Percentiles rank a stretch among this genome's conserved stretches.
Evolutionary conservation across 1,140 invertebrate species (phyloP).

Genomic region (Drosophila ficusphila): DNA sequence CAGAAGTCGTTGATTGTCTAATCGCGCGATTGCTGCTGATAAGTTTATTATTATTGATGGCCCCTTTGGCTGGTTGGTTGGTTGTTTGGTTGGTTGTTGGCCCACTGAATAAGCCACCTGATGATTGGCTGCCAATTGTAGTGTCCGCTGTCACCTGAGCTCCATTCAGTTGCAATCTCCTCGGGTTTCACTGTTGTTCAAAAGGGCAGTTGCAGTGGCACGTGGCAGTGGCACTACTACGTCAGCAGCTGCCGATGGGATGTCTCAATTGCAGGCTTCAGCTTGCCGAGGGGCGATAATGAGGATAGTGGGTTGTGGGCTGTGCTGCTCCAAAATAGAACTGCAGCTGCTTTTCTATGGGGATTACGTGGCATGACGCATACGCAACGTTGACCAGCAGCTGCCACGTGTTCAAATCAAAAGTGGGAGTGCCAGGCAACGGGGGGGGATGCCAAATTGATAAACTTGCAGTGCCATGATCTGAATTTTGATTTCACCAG

Average conservation of each 20-base stretch:
- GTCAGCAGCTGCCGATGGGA: slow-evolving; percentile 8
- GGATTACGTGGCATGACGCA: slow-evolving; percentile 50
- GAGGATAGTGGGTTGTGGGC: background rate
- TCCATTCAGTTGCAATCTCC: background rate
- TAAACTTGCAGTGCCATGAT: slow-evolving; percentile 52
- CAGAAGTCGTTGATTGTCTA: background rate
- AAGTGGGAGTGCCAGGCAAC: background rate
- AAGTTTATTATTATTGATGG: slow-evolving; percentile 7
- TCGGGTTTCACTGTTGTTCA: slow-evolving; percentile 5
- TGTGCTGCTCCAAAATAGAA: slow-evolving; percentile 23
- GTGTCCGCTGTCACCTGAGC: slow-evolving; percentile 1
- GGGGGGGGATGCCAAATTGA: slow-evolving; percentile 27
- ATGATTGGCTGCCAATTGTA: slow-evolving; percentile 14
- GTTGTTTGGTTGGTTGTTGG: no score
- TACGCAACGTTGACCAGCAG: slow-evolving; percentile 37
- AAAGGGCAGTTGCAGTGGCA: slow-evolving; percentile 20
- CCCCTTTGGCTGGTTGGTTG: background rate
- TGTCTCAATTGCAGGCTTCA: slow-evolving; percentile 11
- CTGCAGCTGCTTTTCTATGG: slow-evolving; percentile 20
- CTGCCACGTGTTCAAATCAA: background rate
- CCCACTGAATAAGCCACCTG: no score
- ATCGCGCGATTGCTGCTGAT: background rate
- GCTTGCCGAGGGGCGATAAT: slow-evolving; percentile 6
- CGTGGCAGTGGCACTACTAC: slow-evolving; percentile 14
- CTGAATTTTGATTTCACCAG: slow-evolving; percentile 54